Conservation (phyloP, 2,113 vertebrate species). For the Eupsittula cactorum region DNA sequence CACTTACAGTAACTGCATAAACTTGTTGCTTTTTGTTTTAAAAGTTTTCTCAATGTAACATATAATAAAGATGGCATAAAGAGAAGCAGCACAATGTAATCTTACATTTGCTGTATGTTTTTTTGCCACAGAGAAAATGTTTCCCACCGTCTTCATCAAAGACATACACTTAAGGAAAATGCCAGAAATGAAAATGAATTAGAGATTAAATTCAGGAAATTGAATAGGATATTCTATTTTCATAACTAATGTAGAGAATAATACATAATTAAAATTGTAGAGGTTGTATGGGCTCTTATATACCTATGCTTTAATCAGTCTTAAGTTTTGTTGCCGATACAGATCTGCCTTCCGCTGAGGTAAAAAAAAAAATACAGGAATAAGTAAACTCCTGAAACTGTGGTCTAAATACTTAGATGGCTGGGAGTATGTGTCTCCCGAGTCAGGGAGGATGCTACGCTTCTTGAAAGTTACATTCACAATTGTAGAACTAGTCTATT, state of each 20-base stretch:
- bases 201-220: neutral
- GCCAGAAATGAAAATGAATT: neutral
- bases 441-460: neutral
- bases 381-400: neutral
- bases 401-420: neutral
- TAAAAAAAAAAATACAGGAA: neutral
- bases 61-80: neutral
- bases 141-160: neutral
- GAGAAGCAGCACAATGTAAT: neutral
- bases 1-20: neutral
- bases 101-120: accelerated
- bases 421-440: neutral
- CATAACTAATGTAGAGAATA: neutral
- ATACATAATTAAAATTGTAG: neutral
- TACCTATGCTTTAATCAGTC: neutral
- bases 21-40: conserved; percentile 22
- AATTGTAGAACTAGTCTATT: neutral
- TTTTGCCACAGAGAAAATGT: neutral
- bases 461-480: neutral
- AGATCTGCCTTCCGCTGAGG: neutral
- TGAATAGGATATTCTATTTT: neutral
- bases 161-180: neutral
- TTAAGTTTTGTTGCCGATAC: neutral
- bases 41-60: neutral
- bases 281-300: neutral